phyloP scores from a whole-genome alignment of 2,113 vertebrate genomes.

The Nesoenas mayeri region DNA sequence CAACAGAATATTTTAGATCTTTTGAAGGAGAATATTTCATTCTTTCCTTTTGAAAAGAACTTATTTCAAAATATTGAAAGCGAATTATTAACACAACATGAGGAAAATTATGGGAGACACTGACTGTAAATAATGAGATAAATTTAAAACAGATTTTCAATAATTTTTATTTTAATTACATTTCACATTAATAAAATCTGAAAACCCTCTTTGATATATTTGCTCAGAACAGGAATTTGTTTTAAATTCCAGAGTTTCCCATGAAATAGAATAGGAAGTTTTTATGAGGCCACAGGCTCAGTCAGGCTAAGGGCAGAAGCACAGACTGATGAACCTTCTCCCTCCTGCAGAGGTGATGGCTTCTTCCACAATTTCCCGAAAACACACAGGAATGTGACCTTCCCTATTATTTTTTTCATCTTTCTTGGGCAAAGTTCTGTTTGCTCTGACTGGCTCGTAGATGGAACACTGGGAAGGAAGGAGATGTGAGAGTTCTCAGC shows the following conservation, averaged over 20 bases:
- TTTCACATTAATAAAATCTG: not conserved
- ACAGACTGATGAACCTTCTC: not conserved
- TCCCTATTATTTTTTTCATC: not conserved
- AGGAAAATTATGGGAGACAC: not conserved
- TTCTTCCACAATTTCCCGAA: not conserved
- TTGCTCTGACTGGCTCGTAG: not conserved
- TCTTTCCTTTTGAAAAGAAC: not conserved
- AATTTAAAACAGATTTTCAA: not conserved
- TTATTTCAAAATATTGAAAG: not conserved
- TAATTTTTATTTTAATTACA: not conserved
- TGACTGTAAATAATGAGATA: not conserved
- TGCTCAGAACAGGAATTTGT: not conserved
- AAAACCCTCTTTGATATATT: not conserved
- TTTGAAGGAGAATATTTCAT: not conserved
- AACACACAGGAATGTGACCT: not conserved
- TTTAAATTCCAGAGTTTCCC: not conserved
- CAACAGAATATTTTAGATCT: not conserved
- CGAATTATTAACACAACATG: not conserved
- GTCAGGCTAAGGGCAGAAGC: not conserved
- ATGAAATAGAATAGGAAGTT: not conserved
- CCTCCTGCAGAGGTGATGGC: not conserved
- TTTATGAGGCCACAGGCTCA: not conserved
- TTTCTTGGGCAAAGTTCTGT: not conserved
- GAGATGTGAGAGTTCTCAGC: not conserved
- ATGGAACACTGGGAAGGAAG: not conserved